A percentile compares a stretch with the other conserved stretches of the same genome.
These are phyloP conservation scores for Crematogaster levior DNA, from an alignment of 2,888 invertebrate species.

Conservation along the genomic window DNA sequence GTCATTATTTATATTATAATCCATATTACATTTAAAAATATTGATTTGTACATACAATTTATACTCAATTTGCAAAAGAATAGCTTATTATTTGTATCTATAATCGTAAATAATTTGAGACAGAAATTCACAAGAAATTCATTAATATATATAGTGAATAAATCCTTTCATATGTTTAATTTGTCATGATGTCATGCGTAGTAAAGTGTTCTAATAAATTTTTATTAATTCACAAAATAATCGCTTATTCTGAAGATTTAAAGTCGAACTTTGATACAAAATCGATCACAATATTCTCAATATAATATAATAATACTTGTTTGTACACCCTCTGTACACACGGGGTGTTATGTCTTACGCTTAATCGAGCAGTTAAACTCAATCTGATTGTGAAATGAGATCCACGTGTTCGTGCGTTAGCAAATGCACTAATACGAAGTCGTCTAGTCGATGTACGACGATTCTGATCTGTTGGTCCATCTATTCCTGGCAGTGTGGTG, in stretches of 20 bases:
- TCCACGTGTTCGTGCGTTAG: slow-evolving; percentile 64
- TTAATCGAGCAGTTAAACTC: slow-evolving; percentile 71
- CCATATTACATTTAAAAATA: not conserved
- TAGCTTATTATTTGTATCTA: not conserved
- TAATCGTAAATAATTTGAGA: not conserved
- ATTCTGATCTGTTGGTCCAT: slow-evolving; percentile 73
- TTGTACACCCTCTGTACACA: not conserved
- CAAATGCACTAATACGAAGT: slow-evolving; percentile 63
- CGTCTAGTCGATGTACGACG: slow-evolving; percentile 65
- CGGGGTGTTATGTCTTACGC: slow-evolving; percentile 67
- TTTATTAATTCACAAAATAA: slow-evolving; percentile 8
- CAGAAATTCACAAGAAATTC: slow-evolving; percentile 22
- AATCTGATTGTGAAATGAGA: slow-evolving; percentile 72
- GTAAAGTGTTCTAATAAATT: slow-evolving; percentile 27
- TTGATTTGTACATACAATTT: not conserved
- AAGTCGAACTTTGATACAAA: slow-evolving; percentile 30
- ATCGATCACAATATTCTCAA: not conserved
- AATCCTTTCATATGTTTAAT: slow-evolving; percentile 28
- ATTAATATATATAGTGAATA: slow-evolving; percentile 8
- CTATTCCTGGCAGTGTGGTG: slow-evolving; percentile 84
- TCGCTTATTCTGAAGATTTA: not conserved
- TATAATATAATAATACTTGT: slow-evolving; percentile 10
- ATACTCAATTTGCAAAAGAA: not conserved
- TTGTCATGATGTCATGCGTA: not conserved
- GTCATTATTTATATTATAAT: not conserved